Conservation (phyloP, 2,113 vertebrate genomes). For the Xenotilapia longispinis region DNA sequence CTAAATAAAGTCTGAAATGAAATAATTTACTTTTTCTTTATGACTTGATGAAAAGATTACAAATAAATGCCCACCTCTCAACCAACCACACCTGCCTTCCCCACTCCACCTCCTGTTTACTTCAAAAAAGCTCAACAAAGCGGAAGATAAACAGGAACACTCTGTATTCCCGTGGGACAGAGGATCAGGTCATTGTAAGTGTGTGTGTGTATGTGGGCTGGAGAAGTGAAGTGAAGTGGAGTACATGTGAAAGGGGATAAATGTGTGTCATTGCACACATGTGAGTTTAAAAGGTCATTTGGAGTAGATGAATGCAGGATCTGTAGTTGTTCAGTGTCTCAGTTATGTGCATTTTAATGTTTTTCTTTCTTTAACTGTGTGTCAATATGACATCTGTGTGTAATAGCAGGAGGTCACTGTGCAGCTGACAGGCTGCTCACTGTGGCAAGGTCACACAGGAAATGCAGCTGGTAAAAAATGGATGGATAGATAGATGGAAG, state of each 20-base stretch:
- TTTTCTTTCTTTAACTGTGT: background rate
- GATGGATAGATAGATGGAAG: background rate
- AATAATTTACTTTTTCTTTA: background rate
- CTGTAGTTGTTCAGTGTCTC: background rate
- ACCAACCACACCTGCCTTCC: background rate
- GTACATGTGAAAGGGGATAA: background rate
- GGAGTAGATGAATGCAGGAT: background rate
- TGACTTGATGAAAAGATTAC: background rate
- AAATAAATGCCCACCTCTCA: background rate
- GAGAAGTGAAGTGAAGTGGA: background rate
- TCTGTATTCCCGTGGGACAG: background rate
- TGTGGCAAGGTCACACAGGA: conserved; percentile 47
- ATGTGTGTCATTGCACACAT: background rate
- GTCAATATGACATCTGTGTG: background rate
- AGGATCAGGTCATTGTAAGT: background rate
- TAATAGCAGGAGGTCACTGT: conserved; percentile 1
- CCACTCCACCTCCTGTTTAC: background rate
- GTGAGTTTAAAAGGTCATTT: background rate
- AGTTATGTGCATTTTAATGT: background rate
- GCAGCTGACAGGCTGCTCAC: conserved; percentile 22
- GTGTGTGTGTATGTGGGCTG: background rate
- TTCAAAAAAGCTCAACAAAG: conserved; percentile 25
- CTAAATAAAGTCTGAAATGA: background rate
- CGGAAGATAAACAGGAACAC: conserved; percentile 47
- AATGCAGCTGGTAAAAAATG: conserved; percentile 26